Evolutionary conservation across 1,140 invertebrate species (phyloP), one percentile per base, ranked within the genome.

Genomic region (Drosophila tristis): DNA sequence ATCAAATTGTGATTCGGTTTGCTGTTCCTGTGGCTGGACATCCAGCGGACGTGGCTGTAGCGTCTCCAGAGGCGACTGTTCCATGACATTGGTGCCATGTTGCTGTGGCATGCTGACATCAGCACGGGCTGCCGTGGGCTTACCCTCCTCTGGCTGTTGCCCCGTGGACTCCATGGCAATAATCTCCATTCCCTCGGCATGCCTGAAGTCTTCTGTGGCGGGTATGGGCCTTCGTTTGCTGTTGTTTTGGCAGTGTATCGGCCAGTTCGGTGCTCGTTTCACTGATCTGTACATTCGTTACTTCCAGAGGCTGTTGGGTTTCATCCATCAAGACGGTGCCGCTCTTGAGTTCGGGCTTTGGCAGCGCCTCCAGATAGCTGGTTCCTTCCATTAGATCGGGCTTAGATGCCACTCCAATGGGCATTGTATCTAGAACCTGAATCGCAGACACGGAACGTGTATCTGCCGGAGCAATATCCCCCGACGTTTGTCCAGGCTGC

Each of bases 31-130:
- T 11, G 67, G 35, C 11, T 55, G 5, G 2, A 58, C 13, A 39
- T 13, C 11, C 35, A 5, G 11, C 4, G 35, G 31, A 43, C 65
- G 53, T 11, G 71, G 45, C 8, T 61, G 5, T n/a, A 78, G 47
- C 0, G 43, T 72, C 31, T 91, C 77, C n/a, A 90, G 39, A 3
- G 54, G 2, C 0, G 68, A 63, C 45, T 90, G 82, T 20, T 90
- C 60, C 9, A 11, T 48, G 11, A 76, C 42, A 50, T 79, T 42
- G 23, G 71, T 61, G 13, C 77, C 74, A 50, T 51, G 65, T 51
- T 73, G 77, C 25, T 58, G 11, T 0, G 63, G 45, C 4, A 91
- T 43, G 26, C 57, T 68, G 0, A 91, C 8, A 7, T 79, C 66
- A 4, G 89, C 89, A 5, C 72, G 2, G 0, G 31, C 57, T 15